Percentiles rank a stretch among this genome's conserved stretches.
These are phyloP conservation scores for Varroa destructor DNA, from an alignment of 1,140 invertebrate species.

Conservation along the genomic window DNA sequence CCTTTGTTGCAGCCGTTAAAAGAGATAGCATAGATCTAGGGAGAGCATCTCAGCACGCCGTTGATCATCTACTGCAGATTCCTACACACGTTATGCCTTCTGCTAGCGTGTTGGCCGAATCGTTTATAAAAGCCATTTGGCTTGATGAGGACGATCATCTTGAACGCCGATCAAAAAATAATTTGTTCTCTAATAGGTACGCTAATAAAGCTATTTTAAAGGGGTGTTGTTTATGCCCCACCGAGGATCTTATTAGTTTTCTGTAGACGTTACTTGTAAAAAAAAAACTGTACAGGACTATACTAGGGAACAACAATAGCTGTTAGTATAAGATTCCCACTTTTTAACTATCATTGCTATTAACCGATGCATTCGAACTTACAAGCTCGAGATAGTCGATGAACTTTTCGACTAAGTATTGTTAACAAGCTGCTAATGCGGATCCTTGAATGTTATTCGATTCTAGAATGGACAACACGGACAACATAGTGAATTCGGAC, in stretches of 20 bases:
- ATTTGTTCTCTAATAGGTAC: not conserved
- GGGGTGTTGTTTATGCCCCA: too few species aligned
- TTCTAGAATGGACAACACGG: not conserved
- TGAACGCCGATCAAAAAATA: not conserved
- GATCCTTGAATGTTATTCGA: not conserved
- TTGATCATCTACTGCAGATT: conserved; percentile 8
- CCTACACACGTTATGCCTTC: conserved; percentile 21
- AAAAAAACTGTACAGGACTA: too few species aligned
- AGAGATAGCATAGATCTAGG: not conserved
- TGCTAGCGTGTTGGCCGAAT: not conserved
- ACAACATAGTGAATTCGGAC: not conserved
- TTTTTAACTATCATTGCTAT: too few species aligned
- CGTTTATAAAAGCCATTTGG: not conserved
- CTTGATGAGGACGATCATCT: not conserved
- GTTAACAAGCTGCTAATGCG: too few species aligned
- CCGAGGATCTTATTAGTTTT: too few species aligned
- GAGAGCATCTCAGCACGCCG: not conserved
- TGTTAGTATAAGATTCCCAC: too few species aligned
- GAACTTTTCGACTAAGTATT: too few species aligned
- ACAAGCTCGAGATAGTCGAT: too few species aligned
- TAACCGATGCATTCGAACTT: too few species aligned
- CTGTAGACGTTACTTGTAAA: too few species aligned
- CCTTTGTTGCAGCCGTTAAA: not conserved
- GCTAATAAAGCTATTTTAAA: not conserved
- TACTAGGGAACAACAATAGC: too few species aligned